Evolutionary conservation across 2,113 vertebrate species (phyloP).

Genomic region (Cheirogaleus medius): DNA sequence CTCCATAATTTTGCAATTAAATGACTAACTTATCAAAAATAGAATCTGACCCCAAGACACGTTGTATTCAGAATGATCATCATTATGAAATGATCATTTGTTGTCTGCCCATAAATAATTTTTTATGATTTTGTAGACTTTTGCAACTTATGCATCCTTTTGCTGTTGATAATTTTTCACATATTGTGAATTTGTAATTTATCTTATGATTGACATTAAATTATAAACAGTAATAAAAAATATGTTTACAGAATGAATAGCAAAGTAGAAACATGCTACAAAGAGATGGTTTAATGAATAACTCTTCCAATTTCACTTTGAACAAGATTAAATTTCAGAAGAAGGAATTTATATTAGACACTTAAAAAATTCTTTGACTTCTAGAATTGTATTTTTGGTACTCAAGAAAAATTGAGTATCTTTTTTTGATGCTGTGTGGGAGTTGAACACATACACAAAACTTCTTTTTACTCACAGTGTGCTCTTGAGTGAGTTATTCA

Average conservation of each 20-base stretch:
- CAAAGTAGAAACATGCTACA: not conserved
- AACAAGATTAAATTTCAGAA: not conserved
- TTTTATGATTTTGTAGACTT: slow-evolving; percentile 24
- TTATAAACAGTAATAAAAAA: slow-evolving; percentile 30
- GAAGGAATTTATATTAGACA: not conserved
- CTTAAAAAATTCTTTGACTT: not conserved
- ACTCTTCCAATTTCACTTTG: slow-evolving; percentile 27
- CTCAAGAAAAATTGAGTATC: not conserved
- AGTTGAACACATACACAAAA: not conserved
- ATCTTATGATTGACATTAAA: slow-evolving; percentile 1
- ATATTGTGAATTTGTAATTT: slow-evolving; percentile 30
- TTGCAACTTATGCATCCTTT: not conserved
- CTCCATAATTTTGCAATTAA: slow-evolving; percentile 23
- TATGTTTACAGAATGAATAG: not conserved
- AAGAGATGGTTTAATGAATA: not conserved
- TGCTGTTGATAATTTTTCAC: slow-evolving; percentile 42
- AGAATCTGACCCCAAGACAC: not conserved
- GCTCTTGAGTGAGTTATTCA: not conserved
- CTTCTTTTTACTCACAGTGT: not conserved
- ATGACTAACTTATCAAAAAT: slow-evolving; percentile 14
- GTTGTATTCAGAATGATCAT: not conserved
- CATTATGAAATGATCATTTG: not conserved
- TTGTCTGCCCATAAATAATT: not conserved
- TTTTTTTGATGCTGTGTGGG: not conserved
- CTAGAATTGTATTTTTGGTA: slow-evolving; percentile 1